Evolutionary conservation across 1,140 invertebrate genomes (phyloP), one percentile per base, ranked within the genome.

Genomic region (Dreissena polymorpha): DNA sequence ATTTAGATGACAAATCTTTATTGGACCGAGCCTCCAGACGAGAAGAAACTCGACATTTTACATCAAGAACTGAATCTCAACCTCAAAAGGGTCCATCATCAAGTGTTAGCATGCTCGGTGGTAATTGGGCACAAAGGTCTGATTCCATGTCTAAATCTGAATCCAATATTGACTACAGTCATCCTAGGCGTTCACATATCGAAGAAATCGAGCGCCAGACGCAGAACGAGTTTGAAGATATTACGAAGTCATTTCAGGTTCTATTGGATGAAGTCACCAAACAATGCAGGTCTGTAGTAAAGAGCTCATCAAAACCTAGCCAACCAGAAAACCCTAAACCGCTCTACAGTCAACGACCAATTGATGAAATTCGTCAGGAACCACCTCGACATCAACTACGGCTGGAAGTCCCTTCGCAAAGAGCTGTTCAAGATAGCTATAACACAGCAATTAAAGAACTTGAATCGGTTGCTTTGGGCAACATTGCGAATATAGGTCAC

Each of bases 161-260:
- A 8, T 39, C 39, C 39, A 39, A 39, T 39, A 75, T 53, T 21
- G 79, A 49, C 51, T 67, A 71, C 49, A 85, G 51, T 82, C 71
- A 53, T 85, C 77, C 39, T 18, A 70, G 53, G 74, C 82, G 67
- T 74, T 89, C 60, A 51, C 88, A 78, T 21, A 85, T 84, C 68
- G 85, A 74, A 50, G 86, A 90, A 51, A 69, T 87, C 12, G 88
- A 90, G 57, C 85, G 87, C 64, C 85, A 89, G 69, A 89, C 88
- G 16, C 87, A 91, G 57, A 85, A 85, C 49, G 90, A 91, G 80
- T 90, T 90, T 86, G 90, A 91, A 51, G 82, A 89, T 25, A 89
- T 91, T 18, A 88, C 87, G n/a, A 89, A 88, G 67, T 89, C 90
- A 51, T 91, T 91, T 86, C 89, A 91, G 71, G 87, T 88, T 65